Evolutionary conservation across 1,140 invertebrate genomes (phyloP), one percentile per base, ranked within the genome.

Genomic region (Temnothorax longispinosus): DNA sequence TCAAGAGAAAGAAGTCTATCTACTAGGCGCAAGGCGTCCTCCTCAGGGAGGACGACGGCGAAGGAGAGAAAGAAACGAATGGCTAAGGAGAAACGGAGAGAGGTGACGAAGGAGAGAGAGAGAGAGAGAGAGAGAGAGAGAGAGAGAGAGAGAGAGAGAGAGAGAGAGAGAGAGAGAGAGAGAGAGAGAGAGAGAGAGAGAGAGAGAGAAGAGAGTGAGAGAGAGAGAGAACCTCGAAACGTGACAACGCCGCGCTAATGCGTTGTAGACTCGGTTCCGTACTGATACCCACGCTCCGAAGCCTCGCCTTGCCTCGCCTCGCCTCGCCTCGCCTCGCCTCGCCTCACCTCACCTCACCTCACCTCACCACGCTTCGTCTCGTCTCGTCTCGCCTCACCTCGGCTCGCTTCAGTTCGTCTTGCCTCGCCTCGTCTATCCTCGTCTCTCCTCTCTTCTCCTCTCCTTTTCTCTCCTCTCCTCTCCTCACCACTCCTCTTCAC

Each of bases 211-310:
- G 88, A 71, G 72, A 74, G 10, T 18, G 85, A 75, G 80, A 89
- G 84, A 85, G 54, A 85, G 71, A 71, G 56, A 75, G 86, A 93
- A 92, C 93, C 94, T 94, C 94, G 93, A 95, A 95, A 95, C 92
- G 92, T 93, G 95, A 95, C 94, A 95, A 95, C 94, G 58, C 85
- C 89, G 94, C 93, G 90, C 88, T 93, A 93, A 93, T 94, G 93
- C 94, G 92, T 94, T 92, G 92, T 94, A 94, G 92, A 94, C 91
- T 95, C 94, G 94, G 95, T 95, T 95, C 94, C 95, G 95, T 95
- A 94, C 95, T 95, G 94, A 95, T 95, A 95, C 94, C 94, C 95
- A 95, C 95, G 95, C 93, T 94, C 94, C 94, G 93, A 93, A 91
- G 90, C 92, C 92, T 93, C 91, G 92, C 72, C 77, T 82, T 65